Base-by-base conservation (phyloP, 2,888 invertebrate species). In the Oscheius myriophilus region DNA sequence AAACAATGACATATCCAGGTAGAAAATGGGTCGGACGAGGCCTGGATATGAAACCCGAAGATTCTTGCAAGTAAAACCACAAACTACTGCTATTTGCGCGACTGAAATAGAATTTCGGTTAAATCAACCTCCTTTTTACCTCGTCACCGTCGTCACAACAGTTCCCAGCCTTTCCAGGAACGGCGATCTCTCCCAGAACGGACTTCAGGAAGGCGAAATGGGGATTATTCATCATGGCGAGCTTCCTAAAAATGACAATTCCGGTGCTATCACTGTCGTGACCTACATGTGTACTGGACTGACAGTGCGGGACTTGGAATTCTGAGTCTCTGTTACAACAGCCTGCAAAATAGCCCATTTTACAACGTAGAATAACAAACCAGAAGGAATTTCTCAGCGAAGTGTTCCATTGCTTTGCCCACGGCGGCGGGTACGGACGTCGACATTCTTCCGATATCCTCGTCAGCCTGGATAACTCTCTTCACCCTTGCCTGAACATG, bases 381-480 rank as follows among this genome's bases (percentile, higher is more conserved):
- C 65, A 75, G 76, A 21, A 85, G 69, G 41, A 85, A 77, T 69
- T 81, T 81, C 61, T 85, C 85, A 4, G 84, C 84, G 69, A 86
- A 86, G 63, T 84, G 83, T 69, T 86, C 86, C 86, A 86, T 86
- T 12, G 84, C 83, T 63, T 82, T 75, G 12, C 86, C 86, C 46
- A 97, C 96, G 89, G 97, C 96, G 86, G 98, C 93, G 82, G 98
- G 97, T 84, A 98, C 98, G 71, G 96, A 94, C 88, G 96, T 95
- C 75, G 97, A 96, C 78, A 98, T 96, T 91, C 97, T 96, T 82
- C 98, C 98, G 87, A 98, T 95, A 89, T 98, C 97, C 88, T 98
- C 97, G 88, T 98, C 98, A 79, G 94, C 95, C 90, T 98, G 97
- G 96, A 98, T 98, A 79, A 98, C 97, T 90, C 96, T 97, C 91